These are phyloP conservation scores for Acrocephalus kingi DNA, from an alignment of 2,113 vertebrate genomes.

Conservation along the genomic window DNA sequence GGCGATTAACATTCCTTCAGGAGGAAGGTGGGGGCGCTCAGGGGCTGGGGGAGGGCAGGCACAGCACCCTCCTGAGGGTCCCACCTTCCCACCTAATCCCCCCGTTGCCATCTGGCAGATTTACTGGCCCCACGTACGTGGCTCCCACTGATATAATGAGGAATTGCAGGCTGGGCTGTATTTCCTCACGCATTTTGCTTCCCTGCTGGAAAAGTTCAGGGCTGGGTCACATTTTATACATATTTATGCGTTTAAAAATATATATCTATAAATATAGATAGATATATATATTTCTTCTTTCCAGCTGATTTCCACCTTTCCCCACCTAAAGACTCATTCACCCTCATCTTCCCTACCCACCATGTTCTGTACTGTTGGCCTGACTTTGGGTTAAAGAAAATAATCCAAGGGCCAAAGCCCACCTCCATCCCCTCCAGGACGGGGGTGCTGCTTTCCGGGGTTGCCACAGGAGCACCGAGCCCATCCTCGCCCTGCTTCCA, in stretches of 20 bases:
- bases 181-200: slow-evolving; percentile 20
- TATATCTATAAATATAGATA: not conserved
- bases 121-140: not conserved
- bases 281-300: not conserved
- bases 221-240: slow-evolving; percentile 41
- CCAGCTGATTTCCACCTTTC: not conserved
- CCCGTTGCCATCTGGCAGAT: slow-evolving; percentile 18
- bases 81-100: not conserved
- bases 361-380: not conserved
- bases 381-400: not conserved
- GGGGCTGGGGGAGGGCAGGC: not conserved
- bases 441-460: not conserved
- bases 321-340: not conserved
- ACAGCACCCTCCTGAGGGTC: not conserved
- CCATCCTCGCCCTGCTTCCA: not conserved
- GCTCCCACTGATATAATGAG: slow-evolving; percentile 23
- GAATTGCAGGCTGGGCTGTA: slow-evolving; percentile 29
- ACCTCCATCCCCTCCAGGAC: not conserved
- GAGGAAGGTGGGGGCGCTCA: not conserved
- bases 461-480: rapidly evolving
- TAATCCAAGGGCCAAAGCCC: not conserved
- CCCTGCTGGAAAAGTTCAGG: slow-evolving; percentile 64
- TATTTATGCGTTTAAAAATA: not conserved
- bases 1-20: not conserved
- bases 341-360: not conserved